These are phyloP conservation scores for Holocentrus rufus DNA, from an alignment of 2,797 vertebrate genomes.

Conservation along the genomic window DNA sequence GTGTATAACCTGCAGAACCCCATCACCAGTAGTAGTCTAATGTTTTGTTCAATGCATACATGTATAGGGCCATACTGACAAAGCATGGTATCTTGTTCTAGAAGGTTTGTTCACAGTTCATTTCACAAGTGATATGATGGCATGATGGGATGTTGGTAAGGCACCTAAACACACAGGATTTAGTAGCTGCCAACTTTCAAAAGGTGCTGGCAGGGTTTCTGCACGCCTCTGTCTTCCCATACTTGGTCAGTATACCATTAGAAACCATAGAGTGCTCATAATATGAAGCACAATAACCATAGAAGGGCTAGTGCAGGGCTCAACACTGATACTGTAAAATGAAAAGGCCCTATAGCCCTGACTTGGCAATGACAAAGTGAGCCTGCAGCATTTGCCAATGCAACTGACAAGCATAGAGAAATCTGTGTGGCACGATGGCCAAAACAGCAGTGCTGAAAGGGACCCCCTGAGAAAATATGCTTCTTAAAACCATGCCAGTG, in stretches of 20 bases:
- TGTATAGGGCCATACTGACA: neutral
- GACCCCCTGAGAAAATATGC: neutral
- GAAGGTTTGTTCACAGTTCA: neutral
- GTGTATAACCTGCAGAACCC: neutral
- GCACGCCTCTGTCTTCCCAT: neutral
- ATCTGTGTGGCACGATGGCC: neutral
- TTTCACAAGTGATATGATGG: conserved; percentile 2
- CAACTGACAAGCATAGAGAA: conserved; percentile 12
- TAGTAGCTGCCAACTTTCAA: conserved; percentile 6
- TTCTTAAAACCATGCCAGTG: conserved; percentile 10
- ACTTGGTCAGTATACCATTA: conserved; percentile 14
- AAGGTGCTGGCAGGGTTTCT: conserved; percentile 2
- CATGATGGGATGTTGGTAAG: conserved; percentile 11
- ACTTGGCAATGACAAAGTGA: conserved; percentile 12
- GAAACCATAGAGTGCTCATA: conserved; percentile 15
- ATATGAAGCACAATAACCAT: conserved; percentile 11
- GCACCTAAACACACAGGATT: conserved; percentile 19
- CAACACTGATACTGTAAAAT: conserved; percentile 14
- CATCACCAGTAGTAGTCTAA: neutral
- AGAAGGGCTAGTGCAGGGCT: neutral
- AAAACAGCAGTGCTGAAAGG: neutral
- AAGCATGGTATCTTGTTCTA: neutral
- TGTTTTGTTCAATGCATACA: neutral
- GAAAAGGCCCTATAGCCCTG: conserved; percentile 9
- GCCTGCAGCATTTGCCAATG: neutral